Base-by-base conservation (phyloP, 2,888 invertebrate genomes). In the Ariolimax columbianus region DNA sequence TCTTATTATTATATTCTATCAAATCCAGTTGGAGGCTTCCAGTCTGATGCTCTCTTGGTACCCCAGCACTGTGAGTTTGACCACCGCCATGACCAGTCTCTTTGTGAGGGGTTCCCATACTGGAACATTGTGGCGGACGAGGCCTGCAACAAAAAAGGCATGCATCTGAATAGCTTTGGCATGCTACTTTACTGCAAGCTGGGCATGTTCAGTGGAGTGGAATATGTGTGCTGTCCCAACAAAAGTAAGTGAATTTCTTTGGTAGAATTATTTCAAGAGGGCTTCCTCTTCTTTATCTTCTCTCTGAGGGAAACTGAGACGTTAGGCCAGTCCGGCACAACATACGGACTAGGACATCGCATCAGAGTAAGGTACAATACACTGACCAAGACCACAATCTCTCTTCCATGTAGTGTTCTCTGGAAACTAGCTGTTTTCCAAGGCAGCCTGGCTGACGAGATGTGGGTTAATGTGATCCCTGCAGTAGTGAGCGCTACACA, bases 31-130 rank as follows among this genome's bases (percentile, higher is more conserved):
- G 99, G 99, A 94, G 98, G 98, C 93, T 99, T 99, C 96, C 98
- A 98, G 95, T 98, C 98, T 94, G 99, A 99, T 95, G 99, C 99
- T 87, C 96, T 99, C 91, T 96, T 99, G 91, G 99, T 99, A 66
- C 99, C 99, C 26, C 98, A 98, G 95, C 98, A 98, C 94, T 99
- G 99, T 95, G 96, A 98, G 91, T 99, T 99, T 95, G 99, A 99
- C 95, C 99, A 99, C 95, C 98, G 99, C 94, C 99, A 99, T 95
- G 98, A 99, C 95, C 97, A 98, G 94, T 97, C 97, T 92, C 97
- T 97, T 90, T 99, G 99, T 96, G 97, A 98, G 97, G 97, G 97
- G 91, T 98, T 97, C 92, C 96, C 97, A 89, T 96, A 97, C 93
- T 99, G 99, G 99, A 98, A 98, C 68, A 78, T 88, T 51, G 89